Evolutionary conservation across 2,888 invertebrate genomes (phyloP), one percentile per base, ranked within the genome.

Genomic region (Adineta ricciae): DNA sequence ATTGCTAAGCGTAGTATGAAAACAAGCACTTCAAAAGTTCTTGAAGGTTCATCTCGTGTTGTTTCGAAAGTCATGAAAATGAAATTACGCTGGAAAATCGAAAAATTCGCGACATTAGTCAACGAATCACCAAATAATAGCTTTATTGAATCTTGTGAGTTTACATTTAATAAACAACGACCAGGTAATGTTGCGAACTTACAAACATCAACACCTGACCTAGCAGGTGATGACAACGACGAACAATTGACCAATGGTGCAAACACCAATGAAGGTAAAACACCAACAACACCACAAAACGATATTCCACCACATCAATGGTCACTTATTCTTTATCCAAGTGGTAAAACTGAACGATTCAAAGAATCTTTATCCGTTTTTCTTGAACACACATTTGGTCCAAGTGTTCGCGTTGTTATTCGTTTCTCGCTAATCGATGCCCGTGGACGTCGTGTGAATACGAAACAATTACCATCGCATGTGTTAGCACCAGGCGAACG

Each of bases 351-450:
- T 24, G 78, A 78, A 78, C 78, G 78, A 24, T 78, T 78, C n/a
- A 78, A 78, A 78, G 78, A 78, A 78, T 78, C 78, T 41, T 78
- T 78, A 78, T 78, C 78, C 2, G 78, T 78, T 19, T 78, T 78
- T 78, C n/a, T 78, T 21, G 78, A 78, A 78, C 78, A 78, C 41
- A 78, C 78, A 41, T 78, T 78, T 78, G 78, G 78, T 78, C 78
- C 78, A 41, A 78, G 78, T 41, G 78, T 78, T n/a, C 38, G 78
- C 24, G 78, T 78, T 41, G 78, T 78, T 41, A 78, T 78, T 14
- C 41, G 78, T n/a, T 78, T 78, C 41, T 78, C 78, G n/a, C n/a
- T 78, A 14, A 78, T 78, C 41, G 78, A 78, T 78, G 78, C 78
- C 24, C 38, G 38, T 21, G 78, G 78, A 0, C 78, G 78, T 11